Evolutionary conservation across 2,888 invertebrate genomes (phyloP), one percentile per base, ranked within the genome.

Genomic region (Gari tellinella): DNA sequence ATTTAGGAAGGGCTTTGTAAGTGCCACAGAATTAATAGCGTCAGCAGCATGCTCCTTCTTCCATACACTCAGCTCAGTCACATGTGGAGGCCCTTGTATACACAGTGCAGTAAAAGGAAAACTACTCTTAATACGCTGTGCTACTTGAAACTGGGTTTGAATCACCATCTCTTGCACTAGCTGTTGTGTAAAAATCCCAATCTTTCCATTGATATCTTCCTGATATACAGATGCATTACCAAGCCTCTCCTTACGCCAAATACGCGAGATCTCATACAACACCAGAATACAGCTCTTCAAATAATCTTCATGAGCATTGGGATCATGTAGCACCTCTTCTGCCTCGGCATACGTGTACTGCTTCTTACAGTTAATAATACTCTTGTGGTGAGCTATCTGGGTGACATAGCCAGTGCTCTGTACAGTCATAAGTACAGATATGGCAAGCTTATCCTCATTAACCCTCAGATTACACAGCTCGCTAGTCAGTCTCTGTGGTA

Each of bases 121-220:
- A 7, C 56, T 69, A 8, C 68, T 58, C 14, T 83, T 46, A 26
- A 91, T 77, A 21, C 84, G 69, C 41, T 75, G 72, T 1, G 87
- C 89, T 5, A 90, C 83, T 55, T 88, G 80, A 41, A 75, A 76
- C 72, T 89, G 86, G 15, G 88, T 81, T 65, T 82, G 83, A 14
- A 90, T 80, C 74, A 86, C 76, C 41, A 90, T 72, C 79, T 91
- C 91, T 60, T 89, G 84, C n/a, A 89, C 77, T 72, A 91, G 58
- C 52, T 80, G 72, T 49, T 83, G 77, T 1, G 88, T 84, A 21
- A 87, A 76, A 1, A 85, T 81, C n/a, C 82, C 57, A 10, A 72
- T 38, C 26, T 73, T 81, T 26, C 70, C 70, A 15, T 60, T 56
- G 25, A 66, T 72, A 19, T 88, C 74, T n/a, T 85, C 80, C 7